phyloP scores from a whole-genome alignment of 2,113 vertebrate genomes.

The Deroptyus accipitrinus region DNA sequence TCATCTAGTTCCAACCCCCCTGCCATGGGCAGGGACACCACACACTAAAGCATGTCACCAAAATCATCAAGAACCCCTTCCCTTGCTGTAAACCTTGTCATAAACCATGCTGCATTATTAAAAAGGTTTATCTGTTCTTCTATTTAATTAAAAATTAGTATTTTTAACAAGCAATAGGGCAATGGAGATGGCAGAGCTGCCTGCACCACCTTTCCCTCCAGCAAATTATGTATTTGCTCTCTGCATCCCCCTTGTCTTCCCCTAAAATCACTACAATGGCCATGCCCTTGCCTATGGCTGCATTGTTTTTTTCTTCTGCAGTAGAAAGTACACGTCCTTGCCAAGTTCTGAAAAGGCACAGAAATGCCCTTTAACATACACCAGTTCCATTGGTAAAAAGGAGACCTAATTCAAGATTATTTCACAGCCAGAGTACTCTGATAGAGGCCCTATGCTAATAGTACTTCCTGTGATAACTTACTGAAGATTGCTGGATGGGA shows the following conservation, averaged over 20 bases:
- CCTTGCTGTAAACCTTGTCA: not conserved
- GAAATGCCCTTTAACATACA: not conserved
- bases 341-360: not conserved
- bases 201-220: accelerated
- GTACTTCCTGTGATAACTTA: not conserved
- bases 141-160: not conserved
- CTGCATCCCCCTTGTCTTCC: not conserved
- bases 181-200: not conserved
- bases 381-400: not conserved
- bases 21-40: not conserved
- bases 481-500: not conserved
- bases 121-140: not conserved
- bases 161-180: not conserved
- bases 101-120: not conserved
- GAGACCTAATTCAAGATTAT: not conserved
- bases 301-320: not conserved
- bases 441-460: not conserved
- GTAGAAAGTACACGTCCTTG: not conserved
- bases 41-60: not conserved
- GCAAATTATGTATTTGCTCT: not conserved
- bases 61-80: not conserved
- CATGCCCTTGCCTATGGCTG: not conserved
- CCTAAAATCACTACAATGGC: not conserved
- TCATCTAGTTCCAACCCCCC: not conserved
- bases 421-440: not conserved